phyloP scores from a whole-genome alignment of 2,113 vertebrate species.

The Chionomys nivalis region DNA sequence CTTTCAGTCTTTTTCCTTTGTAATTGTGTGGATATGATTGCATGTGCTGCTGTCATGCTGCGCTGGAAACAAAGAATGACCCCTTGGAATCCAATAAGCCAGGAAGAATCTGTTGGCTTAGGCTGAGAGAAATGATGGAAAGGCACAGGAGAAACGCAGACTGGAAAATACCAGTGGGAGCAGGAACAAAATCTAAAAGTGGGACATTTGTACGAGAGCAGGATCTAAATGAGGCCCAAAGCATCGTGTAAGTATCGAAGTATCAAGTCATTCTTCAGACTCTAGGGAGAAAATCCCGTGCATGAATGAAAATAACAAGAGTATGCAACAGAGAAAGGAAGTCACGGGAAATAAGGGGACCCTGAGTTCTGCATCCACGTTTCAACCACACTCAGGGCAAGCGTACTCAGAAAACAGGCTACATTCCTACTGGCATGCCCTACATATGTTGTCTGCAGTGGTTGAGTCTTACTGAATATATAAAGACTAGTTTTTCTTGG shows the following conservation, averaged over 20 bases:
- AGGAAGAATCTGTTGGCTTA: background rate
- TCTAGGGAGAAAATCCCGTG: background rate
- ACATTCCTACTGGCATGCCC: background rate
- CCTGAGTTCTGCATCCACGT: background rate
- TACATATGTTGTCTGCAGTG: background rate
- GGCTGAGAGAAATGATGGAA: background rate
- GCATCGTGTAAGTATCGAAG: background rate
- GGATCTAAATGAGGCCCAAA: background rate
- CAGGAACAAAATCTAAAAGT: background rate
- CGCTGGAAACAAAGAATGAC: background rate
- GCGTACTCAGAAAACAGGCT: background rate
- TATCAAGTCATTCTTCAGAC: background rate
- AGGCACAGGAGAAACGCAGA: background rate
- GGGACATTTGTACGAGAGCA: accelerated
- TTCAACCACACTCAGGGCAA: background rate
- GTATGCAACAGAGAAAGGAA: background rate
- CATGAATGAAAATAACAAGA: background rate
- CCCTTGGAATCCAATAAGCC: background rate
- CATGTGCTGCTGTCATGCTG: background rate
- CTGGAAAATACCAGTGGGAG: too few relatives aligned
- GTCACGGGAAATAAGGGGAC: background rate
- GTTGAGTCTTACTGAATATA: background rate
- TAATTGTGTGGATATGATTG: background rate
- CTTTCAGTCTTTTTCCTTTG: background rate
- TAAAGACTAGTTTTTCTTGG: background rate